A percentile compares a stretch with the other conserved stretches of the same genome.
Evolutionary conservation across 2,888 invertebrate genomes (phyloP).

Genomic region (Ophraella communa): DNA sequence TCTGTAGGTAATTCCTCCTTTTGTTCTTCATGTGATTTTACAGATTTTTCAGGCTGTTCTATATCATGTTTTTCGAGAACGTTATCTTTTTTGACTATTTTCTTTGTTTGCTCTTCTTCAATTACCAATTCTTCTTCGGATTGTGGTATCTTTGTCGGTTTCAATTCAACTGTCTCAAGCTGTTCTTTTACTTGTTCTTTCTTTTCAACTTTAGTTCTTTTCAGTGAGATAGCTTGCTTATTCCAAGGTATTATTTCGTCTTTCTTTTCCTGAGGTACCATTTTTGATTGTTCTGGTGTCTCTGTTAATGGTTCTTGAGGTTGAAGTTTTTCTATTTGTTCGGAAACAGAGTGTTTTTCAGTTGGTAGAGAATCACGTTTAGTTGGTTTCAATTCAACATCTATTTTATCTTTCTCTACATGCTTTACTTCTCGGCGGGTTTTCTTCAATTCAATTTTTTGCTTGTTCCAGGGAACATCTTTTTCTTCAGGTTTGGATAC

Average conservation of each 20-base stretch:
- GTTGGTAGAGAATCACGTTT: constrained; percentile 49
- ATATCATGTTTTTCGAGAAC: background rate
- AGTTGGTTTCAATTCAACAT: constrained; percentile 35
- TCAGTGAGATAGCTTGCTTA: constrained; percentile 66
- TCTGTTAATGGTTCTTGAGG: constrained; percentile 47
- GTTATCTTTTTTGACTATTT: constrained; percentile 42
- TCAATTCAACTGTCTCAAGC: constrained; percentile 39
- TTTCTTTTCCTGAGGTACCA: constrained; percentile 53
- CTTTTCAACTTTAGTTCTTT: constrained; percentile 54
- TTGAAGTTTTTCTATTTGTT: constrained; percentile 50
- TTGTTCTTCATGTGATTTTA: background rate
- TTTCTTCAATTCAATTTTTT: constrained; percentile 63
- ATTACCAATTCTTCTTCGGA: too few relatives aligned
- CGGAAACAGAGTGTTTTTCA: constrained; percentile 55
- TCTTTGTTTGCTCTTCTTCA: background rate
- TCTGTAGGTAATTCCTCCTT: too few relatives aligned
- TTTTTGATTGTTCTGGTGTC: constrained; percentile 19
- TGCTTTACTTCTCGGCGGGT: constrained; percentile 52
- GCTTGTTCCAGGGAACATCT: constrained; percentile 66
- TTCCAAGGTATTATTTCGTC: constrained; percentile 63
- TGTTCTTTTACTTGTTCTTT: constrained; percentile 53
- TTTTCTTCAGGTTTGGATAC: constrained; percentile 51
- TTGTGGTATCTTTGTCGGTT: constrained; percentile 28
- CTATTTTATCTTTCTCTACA: constrained; percentile 52
- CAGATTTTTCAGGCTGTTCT: background rate